Evolutionary conservation across 2,113 vertebrate species (phyloP), one percentile per base, ranked within the genome.

Genomic region (Gracilinanus agilis): DNA sequence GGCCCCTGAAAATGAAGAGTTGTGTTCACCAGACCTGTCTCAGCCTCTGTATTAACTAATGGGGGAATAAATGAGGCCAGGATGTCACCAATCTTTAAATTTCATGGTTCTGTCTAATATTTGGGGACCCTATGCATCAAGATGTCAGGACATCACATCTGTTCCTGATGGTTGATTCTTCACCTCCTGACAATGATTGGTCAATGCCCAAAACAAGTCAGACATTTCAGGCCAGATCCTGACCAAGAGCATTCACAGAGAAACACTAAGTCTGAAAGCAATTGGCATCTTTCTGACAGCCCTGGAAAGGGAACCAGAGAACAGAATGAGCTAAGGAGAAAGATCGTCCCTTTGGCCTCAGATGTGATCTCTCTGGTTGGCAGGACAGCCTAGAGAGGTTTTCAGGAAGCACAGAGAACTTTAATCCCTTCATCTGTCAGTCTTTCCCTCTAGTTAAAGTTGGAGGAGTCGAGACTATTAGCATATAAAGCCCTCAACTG

Each of bases 21-120:
- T 49, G 96, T 94, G 55, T 94, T 95, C 88, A 93, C 75, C 89
- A 95, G 58, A 91, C 75, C 95, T 96, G 94, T 94, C 89, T 95
- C 94, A 96, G 94, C 67, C 94, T 12, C 44, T 67, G 11, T 95
- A 94, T 91, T 94, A 91, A 94, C 44, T 89, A 55, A 95, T 93
- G 61, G 49, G 90, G 21, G 90, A 90, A 40, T 24, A 90, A 96
- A 93, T 88, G 40, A 88, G 93, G 49, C 34, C 55, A 92, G n/a
- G 44, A 96, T 58, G 90, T 44, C 58, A 90, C 75, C 24, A 91
- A 44, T 29, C 88, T 55, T 54, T 23, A 93, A 25, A 8, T 90
- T 25, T 44, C 89, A 54, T 2, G 5, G 54, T 92, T 34, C 55
- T 49, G 83, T 49, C 53, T 90, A 49, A 29, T 95, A 49, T 94